Evolutionary conservation across 2,113 vertebrate species (phyloP).

Genomic region (Thomomys bottae): DNA sequence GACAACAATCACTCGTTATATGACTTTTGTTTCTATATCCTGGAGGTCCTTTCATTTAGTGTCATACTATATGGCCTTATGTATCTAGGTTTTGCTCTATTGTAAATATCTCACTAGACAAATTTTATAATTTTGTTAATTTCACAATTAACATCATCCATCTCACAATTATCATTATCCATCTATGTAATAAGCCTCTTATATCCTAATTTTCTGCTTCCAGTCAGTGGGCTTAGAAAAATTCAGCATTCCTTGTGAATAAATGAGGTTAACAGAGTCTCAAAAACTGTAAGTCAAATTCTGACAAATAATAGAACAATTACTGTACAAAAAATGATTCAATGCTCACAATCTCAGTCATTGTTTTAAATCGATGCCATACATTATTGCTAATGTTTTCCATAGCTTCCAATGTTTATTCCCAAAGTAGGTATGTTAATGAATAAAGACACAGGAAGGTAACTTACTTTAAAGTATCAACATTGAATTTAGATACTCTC

Average conservation of each 20-base stretch:
- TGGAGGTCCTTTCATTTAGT: too few species aligned
- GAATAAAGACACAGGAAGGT: not conserved
- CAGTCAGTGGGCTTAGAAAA: slow-evolving; percentile 1
- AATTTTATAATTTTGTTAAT: not conserved
- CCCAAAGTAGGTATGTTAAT: not conserved
- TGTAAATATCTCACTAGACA: not conserved
- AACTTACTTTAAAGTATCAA: not conserved
- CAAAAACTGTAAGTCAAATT: not conserved
- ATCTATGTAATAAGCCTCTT: not conserved
- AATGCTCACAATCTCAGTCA: not conserved
- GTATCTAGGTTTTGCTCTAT: too few species aligned
- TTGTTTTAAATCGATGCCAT: slow-evolving; percentile 19
- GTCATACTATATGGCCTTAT: too few species aligned
- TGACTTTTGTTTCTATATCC: too few species aligned
- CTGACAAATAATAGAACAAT: not conserved
- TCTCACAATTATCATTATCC: not conserved
- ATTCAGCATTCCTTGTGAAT: not conserved
- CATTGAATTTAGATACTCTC: not conserved
- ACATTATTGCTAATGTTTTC: slow-evolving; percentile 14
- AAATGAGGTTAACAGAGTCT: slow-evolving; percentile 13
- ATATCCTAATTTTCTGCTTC: not conserved
- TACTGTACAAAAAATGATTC: slow-evolving; percentile 10
- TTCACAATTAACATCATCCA: not conserved
- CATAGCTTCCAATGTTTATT: not conserved
- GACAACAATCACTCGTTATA: too few species aligned